Base-by-base conservation (phyloP, 1,140 invertebrate species). In the Atopsyche davidsoni region DNA sequence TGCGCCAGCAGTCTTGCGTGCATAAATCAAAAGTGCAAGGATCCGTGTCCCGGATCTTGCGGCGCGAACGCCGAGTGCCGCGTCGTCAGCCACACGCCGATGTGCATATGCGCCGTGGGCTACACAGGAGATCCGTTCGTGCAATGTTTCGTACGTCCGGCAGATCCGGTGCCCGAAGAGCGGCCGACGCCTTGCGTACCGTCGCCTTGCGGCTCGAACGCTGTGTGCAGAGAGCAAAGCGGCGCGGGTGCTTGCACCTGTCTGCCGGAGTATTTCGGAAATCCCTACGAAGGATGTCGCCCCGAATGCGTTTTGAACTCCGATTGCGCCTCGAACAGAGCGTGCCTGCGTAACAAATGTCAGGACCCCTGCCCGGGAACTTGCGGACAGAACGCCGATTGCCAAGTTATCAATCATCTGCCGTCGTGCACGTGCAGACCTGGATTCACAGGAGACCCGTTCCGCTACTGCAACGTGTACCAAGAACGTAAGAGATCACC, bases 121-220 rank as follows among this genome's bases (percentile, higher is more conserved):
- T 82, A 75, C 53, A 78, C 76, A n/a, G 86, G 86, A 14, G 83
- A 88, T 76, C 82, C 86, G 19, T 85, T 85, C 61, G 77, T 77
- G n/a, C 73, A 79, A 45, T 88, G 85, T 59, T 46, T 51, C 38
- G 42, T 41, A 1, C 23, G 40, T 36, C 49, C 34, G 32, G 9
- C 40, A 3, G 49, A 51, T 18, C 54, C 48, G 35, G 61, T 66
- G 65, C 18, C 59, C 58, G 64, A 73, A 47, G 70, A 75, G 63
- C 53, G 55, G 21, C 59, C 66, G 18, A 73, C 69, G 55, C 78
- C 78, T 2, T 83, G 81, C 58, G 62, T 63, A 36, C 77, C 77
- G 2, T 77, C 78, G 1, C 79, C 80, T 4, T 84, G 81, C 58
- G 81, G 81, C 21, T 48, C 67, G 7, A 75, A 76, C 50, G 67